A percentile compares a stretch with the other conserved stretches of the same genome.
Evolutionary conservation across 2,797 vertebrate species (phyloP).

Genomic region (Sebastes nivosus): DNA sequence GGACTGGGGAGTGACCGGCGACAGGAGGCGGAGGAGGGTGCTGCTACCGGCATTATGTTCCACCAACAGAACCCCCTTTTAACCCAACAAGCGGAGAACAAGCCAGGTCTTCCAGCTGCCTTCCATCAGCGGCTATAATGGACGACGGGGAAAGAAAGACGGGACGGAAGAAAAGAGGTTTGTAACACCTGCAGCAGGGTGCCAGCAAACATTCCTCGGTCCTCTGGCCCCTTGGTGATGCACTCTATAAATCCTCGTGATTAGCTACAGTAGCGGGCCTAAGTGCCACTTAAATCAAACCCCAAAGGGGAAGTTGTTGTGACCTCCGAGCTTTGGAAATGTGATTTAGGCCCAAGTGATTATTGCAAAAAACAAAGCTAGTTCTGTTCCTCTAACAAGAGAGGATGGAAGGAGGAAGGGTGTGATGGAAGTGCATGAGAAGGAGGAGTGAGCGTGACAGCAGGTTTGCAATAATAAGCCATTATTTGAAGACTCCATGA

Average conservation of each 20-base stretch:
- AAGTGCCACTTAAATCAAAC: constrained; percentile 69
- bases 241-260: constrained; percentile 77
- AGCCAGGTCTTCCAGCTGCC: constrained; percentile 70
- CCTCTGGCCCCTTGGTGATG: constrained; percentile 49
- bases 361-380: constrained; percentile 63
- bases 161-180: constrained; percentile 46
- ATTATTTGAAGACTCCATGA: constrained; percentile 30
- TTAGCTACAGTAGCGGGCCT: constrained; percentile 72
- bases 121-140: constrained; percentile 61
- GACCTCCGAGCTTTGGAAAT: constrained; percentile 61
- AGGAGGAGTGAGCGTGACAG: background rate
- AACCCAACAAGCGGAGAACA: constrained; percentile 52
- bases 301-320: constrained; percentile 58
- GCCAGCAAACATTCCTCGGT: constrained; percentile 58
- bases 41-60: constrained; percentile 34
- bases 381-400: constrained; percentile 46
- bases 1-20: constrained; percentile 45
- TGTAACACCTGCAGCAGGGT: constrained; percentile 72
- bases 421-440: constrained; percentile 13
- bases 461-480: constrained; percentile 15
- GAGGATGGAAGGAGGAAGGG: constrained; percentile 26
- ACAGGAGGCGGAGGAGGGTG: constrained; percentile 32
- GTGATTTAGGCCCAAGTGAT: constrained; percentile 54
- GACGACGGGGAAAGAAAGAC: constrained; percentile 25
- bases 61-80: constrained; percentile 47